Evolutionary conservation across 2,113 vertebrate genomes (phyloP).

Genomic region (Spizaetus ornatus): DNA sequence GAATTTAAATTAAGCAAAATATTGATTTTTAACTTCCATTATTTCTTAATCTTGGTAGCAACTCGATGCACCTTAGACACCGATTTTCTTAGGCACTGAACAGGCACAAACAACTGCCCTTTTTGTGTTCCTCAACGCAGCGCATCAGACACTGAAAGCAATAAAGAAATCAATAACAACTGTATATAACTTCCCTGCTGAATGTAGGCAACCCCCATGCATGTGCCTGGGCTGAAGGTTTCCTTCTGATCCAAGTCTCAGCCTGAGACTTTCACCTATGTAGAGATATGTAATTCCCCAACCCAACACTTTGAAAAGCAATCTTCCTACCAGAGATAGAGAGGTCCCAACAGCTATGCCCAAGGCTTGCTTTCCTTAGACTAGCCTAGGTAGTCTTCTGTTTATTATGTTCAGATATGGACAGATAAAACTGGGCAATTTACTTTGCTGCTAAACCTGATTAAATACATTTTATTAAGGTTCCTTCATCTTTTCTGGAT

Average conservation of each 20-base stretch:
- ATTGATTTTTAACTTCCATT: constrained; percentile 50
- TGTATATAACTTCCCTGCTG: neutral
- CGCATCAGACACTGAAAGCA: neutral
- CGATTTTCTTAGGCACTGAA: neutral
- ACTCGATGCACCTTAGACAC: neutral
- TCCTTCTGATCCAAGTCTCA: neutral
- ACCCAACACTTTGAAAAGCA: neutral
- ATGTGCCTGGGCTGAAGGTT: neutral
- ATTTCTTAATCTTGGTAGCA: constrained; percentile 39
- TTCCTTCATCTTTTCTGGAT: neutral
- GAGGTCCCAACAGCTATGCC: neutral
- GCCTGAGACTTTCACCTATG: neutral
- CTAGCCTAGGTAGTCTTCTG: neutral
- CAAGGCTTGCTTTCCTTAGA: neutral
- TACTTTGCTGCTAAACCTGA: neutral
- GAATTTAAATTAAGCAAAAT: neutral
- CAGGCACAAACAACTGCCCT: neutral
- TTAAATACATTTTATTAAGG: neutral
- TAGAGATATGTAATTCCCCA: neutral
- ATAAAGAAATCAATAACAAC: neutral
- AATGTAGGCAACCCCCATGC: rapidly evolving
- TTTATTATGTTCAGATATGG: neutral
- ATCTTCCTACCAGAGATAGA: neutral
- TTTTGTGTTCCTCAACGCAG: neutral
- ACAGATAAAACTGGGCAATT: neutral